phyloP scores from a whole-genome alignment of 2,888 invertebrate genomes.

The Drymonia ruficornis region DNA sequence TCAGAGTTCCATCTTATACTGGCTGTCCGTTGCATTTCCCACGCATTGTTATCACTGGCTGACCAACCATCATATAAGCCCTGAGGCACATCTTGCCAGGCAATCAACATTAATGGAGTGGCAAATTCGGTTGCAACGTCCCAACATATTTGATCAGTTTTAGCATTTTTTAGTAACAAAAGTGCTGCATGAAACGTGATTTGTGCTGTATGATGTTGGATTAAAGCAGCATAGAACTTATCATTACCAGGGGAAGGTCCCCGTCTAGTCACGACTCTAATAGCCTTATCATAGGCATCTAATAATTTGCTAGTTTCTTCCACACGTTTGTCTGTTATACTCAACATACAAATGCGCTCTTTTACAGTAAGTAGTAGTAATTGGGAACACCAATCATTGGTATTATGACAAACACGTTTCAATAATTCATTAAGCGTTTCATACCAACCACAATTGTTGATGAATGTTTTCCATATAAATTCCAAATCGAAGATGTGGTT shows the following conservation, averaged over 20 bases:
- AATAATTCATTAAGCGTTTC: slow-evolving; percentile 85
- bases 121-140: slow-evolving; percentile 86
- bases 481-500: slow-evolving; percentile 90
- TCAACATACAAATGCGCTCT: slow-evolving; percentile 86
- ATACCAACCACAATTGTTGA: slow-evolving; percentile 86
- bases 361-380: slow-evolving; percentile 87
- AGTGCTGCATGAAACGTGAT: slow-evolving; percentile 90
- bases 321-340: slow-evolving; percentile 81
- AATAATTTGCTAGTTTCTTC: slow-evolving; percentile 84
- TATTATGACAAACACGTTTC: slow-evolving; percentile 72
- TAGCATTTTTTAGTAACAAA: slow-evolving; percentile 90
- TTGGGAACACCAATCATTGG: slow-evolving; percentile 87
- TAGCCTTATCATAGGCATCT: slow-evolving; percentile 91
- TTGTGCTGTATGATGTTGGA: slow-evolving; percentile 87
- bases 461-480: slow-evolving; percentile 85
- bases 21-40: too few relatives aligned
- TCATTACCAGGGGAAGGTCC: slow-evolving; percentile 78
- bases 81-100: too few relatives aligned
- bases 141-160: slow-evolving; percentile 89
- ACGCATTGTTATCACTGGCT: too few relatives aligned
- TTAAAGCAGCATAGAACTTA: slow-evolving; percentile 88
- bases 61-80: too few relatives aligned
- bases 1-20: too few relatives aligned
- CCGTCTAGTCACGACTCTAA: slow-evolving; percentile 58
- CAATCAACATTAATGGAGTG: slow-evolving; percentile 87